Base-by-base conservation (phyloP, 2,888 invertebrate species). In the Campoplex capitator region DNA sequence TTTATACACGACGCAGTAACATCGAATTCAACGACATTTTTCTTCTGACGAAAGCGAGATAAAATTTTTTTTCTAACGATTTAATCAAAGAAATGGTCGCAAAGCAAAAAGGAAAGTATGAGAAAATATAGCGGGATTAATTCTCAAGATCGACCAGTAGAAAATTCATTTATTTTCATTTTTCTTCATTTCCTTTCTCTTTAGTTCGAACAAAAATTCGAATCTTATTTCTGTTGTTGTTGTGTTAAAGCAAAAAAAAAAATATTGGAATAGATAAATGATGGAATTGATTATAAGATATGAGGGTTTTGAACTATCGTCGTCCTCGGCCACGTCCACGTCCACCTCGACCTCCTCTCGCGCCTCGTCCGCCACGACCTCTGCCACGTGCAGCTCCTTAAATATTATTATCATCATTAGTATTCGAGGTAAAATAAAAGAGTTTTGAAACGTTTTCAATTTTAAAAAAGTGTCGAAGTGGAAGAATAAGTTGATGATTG, bases 1-100 rank as follows among this genome's bases (percentile, higher is more conserved):
- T 98, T 98, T 94, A 97, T 99, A 90, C 99, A 98, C 95, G 99
- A 99, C 95, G 99, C 98, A 75, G 98, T 98, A 90, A 97, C 97
- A 86, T 97, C 98, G 79, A 98, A 97, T 90, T 97, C 98, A 79
- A 96, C 96, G 70, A 97, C 97, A 73, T 98, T 97, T 94, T 96
- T 96, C 92, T 96, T 98, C 93, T 98, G 96, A 96, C 74, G 56
- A 87, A 82, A 70, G 42, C 71, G 35, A 42, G 32, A 32, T 28
- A 71, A 6, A 18, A 42, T 62, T 73, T 32, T 62, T 73, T 32
- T 18, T 38, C 0, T 16, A 45, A 75, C 67, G 45, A 45, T 71
- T 82, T 58, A 84, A 86, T 56, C 8, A 75, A 38, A 58, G 70
- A 45, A 68, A 77, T 58, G 11, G 51, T 56, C 32, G 42, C 13